These are phyloP conservation scores for Calyptommatus sinebrachiatus DNA, from an alignment of 2,113 vertebrate species.

Conservation along the genomic window DNA sequence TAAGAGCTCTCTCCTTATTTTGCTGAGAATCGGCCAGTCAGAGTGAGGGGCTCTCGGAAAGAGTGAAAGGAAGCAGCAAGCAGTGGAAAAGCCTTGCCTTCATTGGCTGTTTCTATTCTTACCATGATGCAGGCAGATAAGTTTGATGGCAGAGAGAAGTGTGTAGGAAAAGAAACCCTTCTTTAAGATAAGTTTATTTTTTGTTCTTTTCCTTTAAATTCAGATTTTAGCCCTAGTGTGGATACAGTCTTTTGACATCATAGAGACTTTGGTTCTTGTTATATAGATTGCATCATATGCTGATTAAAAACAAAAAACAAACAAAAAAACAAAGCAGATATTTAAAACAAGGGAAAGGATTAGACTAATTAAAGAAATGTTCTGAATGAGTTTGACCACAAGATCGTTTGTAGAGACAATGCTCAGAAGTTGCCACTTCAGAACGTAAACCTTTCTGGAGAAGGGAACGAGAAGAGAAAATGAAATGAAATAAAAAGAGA, in stretches of 20 bases:
- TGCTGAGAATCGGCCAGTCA: too few species aligned
- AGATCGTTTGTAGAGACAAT: slow-evolving; percentile 35
- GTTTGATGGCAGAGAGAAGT: too few species aligned
- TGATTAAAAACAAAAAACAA: slow-evolving; percentile 21
- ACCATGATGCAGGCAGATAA: too few species aligned
- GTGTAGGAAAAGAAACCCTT: too few species aligned
- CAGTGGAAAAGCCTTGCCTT: too few species aligned
- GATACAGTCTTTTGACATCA: neutral
- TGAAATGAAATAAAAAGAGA: slow-evolving; percentile 12
- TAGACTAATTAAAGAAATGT: slow-evolving; percentile 52
- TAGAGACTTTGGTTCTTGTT: neutral
- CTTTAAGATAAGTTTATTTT: too few species aligned
- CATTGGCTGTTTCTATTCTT: too few species aligned
- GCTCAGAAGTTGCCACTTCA: slow-evolving; percentile 38
- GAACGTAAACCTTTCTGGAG: slow-evolving; percentile 2
- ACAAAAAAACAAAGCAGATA: slow-evolving; percentile 20
- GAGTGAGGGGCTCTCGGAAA: too few species aligned
- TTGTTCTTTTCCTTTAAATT: too few species aligned
- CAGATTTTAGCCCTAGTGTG: too few species aligned
- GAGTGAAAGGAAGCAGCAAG: too few species aligned
- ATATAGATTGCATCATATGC: neutral
- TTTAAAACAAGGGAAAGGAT: neutral
- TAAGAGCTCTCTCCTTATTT: too few species aligned
- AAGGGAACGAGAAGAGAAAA: neutral
- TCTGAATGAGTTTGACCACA: slow-evolving; percentile 22